Evolutionary conservation across 2,797 vertebrate genomes (phyloP), one percentile per base, ranked within the genome.

Genomic region (Microcaecilia unicolor): DNA sequence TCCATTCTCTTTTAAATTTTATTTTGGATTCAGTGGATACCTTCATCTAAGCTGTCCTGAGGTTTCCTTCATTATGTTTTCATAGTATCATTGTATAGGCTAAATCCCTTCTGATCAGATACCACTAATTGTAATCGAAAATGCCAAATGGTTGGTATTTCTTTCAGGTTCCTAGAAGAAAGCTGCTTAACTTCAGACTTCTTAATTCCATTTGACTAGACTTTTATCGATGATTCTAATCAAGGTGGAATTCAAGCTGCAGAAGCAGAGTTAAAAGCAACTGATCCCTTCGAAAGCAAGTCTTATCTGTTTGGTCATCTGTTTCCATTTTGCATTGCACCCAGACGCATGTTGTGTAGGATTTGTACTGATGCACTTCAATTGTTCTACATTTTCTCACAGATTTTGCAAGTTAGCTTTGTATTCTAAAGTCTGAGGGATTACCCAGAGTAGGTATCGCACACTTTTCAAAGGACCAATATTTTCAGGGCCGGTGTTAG

Each of bases 1-100:
- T 64, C 55, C 61, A 70, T 72, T 70, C 66, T 66, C 65, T 39
- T 34, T 55, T 40, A 55, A 59, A 72, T 61, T 54, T 58, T 47
- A 66, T 68, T 64, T 67, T 58, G 64, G 61, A 62, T 63, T 63
- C 59, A 59, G 52, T 31, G 36, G 41, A 55, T 51, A 55, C 64
- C 67, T 67, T 64, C 55, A 52, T 52, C 58, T 69, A 55, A 67
- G 65, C 59, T 48, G 63, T 22, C 44, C 58, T 29, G 22, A 44
- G 25, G 22, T 48, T 56, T 29, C 34, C 41, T 52, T 47, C 15
- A 51, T 22, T 16, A 7, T 51, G 42, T 65, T 70, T 69, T 62
- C 32, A 58, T 31, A 59, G 49, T 67, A 56, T 71, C 45, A 20
- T 18, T 43, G 28, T 27, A 43, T 46, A 51, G 41, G 42, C 35